Percentiles rank a stretch among this genome's conserved stretches.
These are phyloP conservation scores for Limosa lapponica DNA, from an alignment of 2,797 vertebrate species.

Conservation along the genomic window DNA sequence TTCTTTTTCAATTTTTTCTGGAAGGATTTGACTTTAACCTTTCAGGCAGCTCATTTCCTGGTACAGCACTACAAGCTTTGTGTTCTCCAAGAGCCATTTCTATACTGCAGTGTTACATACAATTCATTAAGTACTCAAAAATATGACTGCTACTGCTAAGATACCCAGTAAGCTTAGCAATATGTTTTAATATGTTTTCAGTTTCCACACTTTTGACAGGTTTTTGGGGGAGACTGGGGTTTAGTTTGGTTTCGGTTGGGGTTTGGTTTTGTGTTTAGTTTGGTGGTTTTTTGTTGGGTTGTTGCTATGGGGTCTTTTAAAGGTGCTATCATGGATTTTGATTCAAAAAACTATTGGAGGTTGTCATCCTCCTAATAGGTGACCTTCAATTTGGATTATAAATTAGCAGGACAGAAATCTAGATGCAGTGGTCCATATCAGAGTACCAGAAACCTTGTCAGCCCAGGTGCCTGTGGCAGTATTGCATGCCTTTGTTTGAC, in stretches of 20 bases:
- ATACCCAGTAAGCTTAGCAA: not conserved
- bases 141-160: not conserved
- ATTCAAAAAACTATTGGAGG: not conserved
- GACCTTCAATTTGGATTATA: not conserved
- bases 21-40: not conserved
- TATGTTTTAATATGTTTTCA: not conserved
- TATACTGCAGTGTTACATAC: not conserved
- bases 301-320: not conserved
- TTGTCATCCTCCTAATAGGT: not conserved
- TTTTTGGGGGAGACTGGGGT: not conserved
- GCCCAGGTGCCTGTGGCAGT: not conserved
- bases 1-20: not conserved
- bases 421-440: not conserved
- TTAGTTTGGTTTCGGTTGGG: not conserved
- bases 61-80: not conserved
- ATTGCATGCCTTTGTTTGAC: not conserved
- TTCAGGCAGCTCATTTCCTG: not conserved
- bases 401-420: not conserved
- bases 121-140: not conserved
- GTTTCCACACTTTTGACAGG: not conserved
- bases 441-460: not conserved
- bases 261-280: not conserved
- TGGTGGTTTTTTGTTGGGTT: too few species aligned
- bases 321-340: not conserved
- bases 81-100: not conserved